Evolutionary conservation across 1,140 invertebrate species (phyloP).

Genomic region (Apis dorsata): DNA sequence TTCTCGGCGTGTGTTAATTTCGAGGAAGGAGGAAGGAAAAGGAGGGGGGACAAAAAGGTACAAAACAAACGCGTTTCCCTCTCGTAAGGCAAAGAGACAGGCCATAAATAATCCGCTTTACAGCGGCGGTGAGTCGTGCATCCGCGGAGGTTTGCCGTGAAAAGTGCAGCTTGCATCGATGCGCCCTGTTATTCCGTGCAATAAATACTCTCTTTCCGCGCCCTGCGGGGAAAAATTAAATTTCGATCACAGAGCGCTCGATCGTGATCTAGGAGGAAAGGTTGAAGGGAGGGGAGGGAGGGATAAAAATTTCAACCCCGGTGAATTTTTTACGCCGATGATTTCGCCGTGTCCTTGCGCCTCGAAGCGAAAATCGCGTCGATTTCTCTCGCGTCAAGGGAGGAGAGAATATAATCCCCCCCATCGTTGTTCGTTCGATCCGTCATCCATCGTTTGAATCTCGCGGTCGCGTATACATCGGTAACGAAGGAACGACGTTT

Average conservation of each 20-base stretch:
- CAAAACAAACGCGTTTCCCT: constrained; percentile 2
- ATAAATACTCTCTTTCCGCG: constrained; percentile 40
- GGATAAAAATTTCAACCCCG: too few relatives aligned
- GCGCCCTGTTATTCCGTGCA: constrained; percentile 47
- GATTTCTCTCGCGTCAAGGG: background rate
- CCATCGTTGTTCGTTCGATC: too few relatives aligned
- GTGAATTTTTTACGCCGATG: background rate
- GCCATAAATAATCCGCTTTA: constrained; percentile 57
- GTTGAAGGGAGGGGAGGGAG: too few relatives aligned
- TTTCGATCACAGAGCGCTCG: constrained; percentile 35
- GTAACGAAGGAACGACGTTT: too few relatives aligned
- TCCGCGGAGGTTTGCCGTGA: constrained; percentile 19
- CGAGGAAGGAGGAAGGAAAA: background rate
- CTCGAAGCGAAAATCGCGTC: background rate
- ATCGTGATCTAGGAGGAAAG: background rate
- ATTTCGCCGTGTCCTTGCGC: background rate
- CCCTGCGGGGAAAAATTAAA: constrained; percentile 18
- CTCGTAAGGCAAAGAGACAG: background rate
- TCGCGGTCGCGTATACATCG: too few relatives aligned
- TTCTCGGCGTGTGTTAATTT: background rate
- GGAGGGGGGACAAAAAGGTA: background rate
- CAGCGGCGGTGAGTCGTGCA: constrained; percentile 50
- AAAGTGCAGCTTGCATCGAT: constrained; percentile 42
- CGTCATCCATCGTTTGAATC: too few relatives aligned
- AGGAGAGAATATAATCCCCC: background rate